Percentiles rank a stretch among this genome's conserved stretches.
Evolutionary conservation across 2,888 invertebrate genomes (phyloP).

Genomic region (Drosophila prolongata): DNA sequence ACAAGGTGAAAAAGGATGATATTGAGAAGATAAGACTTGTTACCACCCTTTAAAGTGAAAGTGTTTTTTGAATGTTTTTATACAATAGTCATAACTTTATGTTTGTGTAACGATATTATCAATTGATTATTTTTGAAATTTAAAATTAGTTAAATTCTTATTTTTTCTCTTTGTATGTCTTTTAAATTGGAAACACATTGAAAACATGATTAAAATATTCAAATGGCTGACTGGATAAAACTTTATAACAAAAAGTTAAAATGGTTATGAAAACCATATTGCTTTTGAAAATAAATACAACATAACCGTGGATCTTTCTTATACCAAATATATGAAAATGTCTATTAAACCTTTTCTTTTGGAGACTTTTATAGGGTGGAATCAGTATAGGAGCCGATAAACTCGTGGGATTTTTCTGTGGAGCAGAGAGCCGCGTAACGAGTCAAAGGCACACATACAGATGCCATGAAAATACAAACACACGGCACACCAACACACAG

Average conservation of each 20-base stretch:
- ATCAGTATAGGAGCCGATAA: constrained; percentile 43
- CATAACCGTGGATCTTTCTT: too few relatives aligned
- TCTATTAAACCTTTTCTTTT: neutral
- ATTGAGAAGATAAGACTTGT: too few relatives aligned
- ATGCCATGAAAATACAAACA: neutral
- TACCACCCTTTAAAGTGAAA: constrained; percentile 4
- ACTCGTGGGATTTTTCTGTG: constrained; percentile 46
- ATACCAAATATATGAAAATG: neutral
- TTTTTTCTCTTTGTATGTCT: too few relatives aligned
- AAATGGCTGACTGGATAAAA: too few relatives aligned
- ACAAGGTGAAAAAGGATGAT: constrained; percentile 2
- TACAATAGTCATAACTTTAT: too few relatives aligned
- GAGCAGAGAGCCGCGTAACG: constrained; percentile 43
- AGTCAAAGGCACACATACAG: constrained; percentile 40
- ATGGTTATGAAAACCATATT: too few relatives aligned
- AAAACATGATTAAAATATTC: too few relatives aligned
- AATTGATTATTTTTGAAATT: too few relatives aligned
- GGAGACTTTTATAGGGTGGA: constrained; percentile 8
- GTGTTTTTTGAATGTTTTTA: neutral
- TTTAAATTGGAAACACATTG: too few relatives aligned
- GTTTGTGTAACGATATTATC: too few relatives aligned
- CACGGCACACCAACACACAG: constrained; percentile 10
- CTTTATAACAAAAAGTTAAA: neutral
- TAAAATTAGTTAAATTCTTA: too few relatives aligned
- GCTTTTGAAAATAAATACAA: too few relatives aligned